phyloP scores from a whole-genome alignment of 2,888 invertebrate genomes.

The Leptinotarsa juncta region DNA sequence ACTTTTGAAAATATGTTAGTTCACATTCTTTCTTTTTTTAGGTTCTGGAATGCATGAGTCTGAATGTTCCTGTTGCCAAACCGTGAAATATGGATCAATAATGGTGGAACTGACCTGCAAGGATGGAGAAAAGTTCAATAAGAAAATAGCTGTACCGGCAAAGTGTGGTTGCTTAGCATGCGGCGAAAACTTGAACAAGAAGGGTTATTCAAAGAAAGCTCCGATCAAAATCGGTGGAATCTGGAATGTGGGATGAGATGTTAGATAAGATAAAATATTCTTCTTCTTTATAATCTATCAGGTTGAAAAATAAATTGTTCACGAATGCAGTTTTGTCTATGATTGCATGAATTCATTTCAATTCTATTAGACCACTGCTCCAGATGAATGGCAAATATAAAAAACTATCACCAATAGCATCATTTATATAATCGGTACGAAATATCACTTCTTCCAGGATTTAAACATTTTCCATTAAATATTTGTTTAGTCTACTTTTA shows the following conservation, averaged over 20 bases:
- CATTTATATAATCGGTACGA: too few species aligned
- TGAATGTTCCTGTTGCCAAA: conserved; percentile 70
- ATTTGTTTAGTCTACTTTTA: too few species aligned
- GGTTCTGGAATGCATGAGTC: conserved; percentile 70
- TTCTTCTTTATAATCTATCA: not conserved
- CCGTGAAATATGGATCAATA: conserved; percentile 54
- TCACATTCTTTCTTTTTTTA: conserved; percentile 53
- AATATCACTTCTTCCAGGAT: too few species aligned
- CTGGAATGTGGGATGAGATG: not conserved
- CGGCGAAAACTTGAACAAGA: conserved; percentile 19
- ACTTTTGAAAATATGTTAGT: too few species aligned
- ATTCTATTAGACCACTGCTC: too few species aligned
- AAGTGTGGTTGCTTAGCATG: conserved; percentile 62
- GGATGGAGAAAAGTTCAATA: conserved; percentile 60
- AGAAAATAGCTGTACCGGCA: conserved; percentile 60
- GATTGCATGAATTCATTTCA: not conserved
- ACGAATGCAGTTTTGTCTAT: not conserved
- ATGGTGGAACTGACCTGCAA: conserved; percentile 61
- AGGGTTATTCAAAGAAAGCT: conserved; percentile 4
- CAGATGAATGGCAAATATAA: too few species aligned
- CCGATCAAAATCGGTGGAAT: conserved; percentile 8
- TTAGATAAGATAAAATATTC: not conserved
- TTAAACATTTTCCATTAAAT: too few species aligned
- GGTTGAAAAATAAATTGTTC: conserved; percentile 3
- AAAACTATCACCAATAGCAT: too few species aligned